Percentiles rank a stretch among this genome's conserved stretches.
phyloP scores from a whole-genome alignment of 2,888 invertebrate species.

The Ennomos quercinarius region DNA sequence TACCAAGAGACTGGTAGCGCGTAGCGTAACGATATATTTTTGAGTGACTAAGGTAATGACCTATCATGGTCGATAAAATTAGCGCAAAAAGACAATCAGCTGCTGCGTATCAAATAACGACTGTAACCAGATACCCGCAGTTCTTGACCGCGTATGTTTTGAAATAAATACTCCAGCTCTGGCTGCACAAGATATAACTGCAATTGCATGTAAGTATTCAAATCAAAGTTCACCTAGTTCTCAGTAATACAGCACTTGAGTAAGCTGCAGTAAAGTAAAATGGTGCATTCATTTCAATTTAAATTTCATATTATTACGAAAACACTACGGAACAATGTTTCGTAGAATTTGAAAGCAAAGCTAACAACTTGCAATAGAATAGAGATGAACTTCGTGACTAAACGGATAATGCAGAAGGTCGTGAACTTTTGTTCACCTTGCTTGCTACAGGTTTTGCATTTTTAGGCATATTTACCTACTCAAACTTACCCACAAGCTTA shows the following conservation, averaged over 20 bases:
- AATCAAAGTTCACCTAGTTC: constrained; percentile 63
- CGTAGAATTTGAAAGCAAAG: constrained; percentile 37
- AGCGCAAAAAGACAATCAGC: constrained; percentile 25
- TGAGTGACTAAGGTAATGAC: background rate
- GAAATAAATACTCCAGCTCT: constrained; percentile 42
- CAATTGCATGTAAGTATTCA: constrained; percentile 46
- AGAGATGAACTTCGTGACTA: constrained; percentile 59
- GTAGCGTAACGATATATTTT: background rate
- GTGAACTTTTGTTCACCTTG: constrained; percentile 73
- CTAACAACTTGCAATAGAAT: constrained; percentile 40
- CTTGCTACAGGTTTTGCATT: constrained; percentile 46
- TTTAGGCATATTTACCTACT: too few relatives aligned
- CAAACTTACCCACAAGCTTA: too few relatives aligned
- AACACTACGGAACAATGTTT: constrained; percentile 40
- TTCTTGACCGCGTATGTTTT: constrained; percentile 50
- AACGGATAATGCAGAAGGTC: constrained; percentile 57
- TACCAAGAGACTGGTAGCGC: too few relatives aligned
- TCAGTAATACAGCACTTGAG: constrained; percentile 44
- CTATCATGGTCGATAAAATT: constrained; percentile 4
- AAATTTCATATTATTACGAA: constrained; percentile 44
- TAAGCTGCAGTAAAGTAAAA: constrained; percentile 30
- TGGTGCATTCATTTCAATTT: constrained; percentile 41
- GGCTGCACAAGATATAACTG: constrained; percentile 38
- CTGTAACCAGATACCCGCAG: constrained; percentile 46
- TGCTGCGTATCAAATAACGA: constrained; percentile 29